Evolutionary conservation across 1,140 invertebrate species (phyloP), one percentile per base, ranked within the genome.

Genomic region (Sarcophaga bullata): DNA sequence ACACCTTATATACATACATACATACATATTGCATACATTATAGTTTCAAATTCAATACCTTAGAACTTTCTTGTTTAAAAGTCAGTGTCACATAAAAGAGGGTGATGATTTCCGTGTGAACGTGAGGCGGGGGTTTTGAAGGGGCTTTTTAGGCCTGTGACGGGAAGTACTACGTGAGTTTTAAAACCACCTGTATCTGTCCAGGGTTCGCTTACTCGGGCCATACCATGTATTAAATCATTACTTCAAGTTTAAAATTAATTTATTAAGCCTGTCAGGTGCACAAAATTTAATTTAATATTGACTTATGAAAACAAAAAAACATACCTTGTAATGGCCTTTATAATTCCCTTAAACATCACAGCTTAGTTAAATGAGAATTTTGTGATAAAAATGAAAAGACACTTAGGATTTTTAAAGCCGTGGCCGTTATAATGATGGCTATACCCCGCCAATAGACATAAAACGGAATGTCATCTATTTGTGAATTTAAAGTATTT

Each of bases 391-490:
- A 90, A 86, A 92, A 94, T 80, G 89, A 91, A 73, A n/a, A 94
- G 87, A 83, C 88, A 91, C 85, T 86, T 91, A 87, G 94, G 93
- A n/a, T n/a, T 90, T 92, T 93, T 48, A 95, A 88, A 9, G 90
- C 89, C 76, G 91, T 91, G 47, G 93, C 93, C n/a, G 87, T 93
- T 92, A 84, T 93, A 94, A 83, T 94, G 93, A 90, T 95, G 8
- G 93, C 93, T 84, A 95, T 92, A 81, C 92, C 93, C n/a, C n/a
- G n/a, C n/a, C 46, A 94, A 87, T 7, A 94, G 91, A 86, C 93
- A 94, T 62, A 95, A 90, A 3, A 93, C 93, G 0, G 93, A 93
- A 68, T 94, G 93, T 81, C 91, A 88, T 94, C 93, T 68, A 95
- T 91, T 84, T 92, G 91, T 4, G 88, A 85, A 75, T 91, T 90